Percentiles rank a stretch among this genome's conserved stretches.
Evolutionary conservation across 2,888 invertebrate species (phyloP).

Genomic region (Miltochrista miniata): DNA sequence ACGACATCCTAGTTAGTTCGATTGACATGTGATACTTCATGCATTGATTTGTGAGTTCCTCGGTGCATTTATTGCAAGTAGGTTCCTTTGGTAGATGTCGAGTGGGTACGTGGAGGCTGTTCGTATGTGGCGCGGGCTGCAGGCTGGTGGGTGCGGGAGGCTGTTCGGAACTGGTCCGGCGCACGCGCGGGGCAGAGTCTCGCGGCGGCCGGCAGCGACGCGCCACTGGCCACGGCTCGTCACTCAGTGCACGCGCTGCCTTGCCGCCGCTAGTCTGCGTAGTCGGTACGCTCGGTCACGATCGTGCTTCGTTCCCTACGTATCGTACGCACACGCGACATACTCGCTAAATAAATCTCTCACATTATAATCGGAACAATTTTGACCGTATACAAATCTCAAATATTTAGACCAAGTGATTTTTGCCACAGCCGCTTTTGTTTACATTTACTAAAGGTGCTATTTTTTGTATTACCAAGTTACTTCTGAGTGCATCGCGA

Average conservation of each 20-base stretch:
- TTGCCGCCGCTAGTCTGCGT: conserved; percentile 70
- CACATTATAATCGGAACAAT: conserved; percentile 26
- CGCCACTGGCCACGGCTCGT: conserved; percentile 55
- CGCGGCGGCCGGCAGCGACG: conserved; percentile 56
- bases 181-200: conserved; percentile 73
- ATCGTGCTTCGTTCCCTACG: conserved; percentile 43
- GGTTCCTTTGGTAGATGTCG: conserved; percentile 1
- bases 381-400: conserved; percentile 34
- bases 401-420: conserved; percentile 47
- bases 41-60: conserved; percentile 14
- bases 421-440: conserved; percentile 43
- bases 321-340: conserved; percentile 42
- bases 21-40: conserved; percentile 31
- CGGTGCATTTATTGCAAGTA: conserved; percentile 5
- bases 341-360: conserved; percentile 30
- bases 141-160: conserved; percentile 57
- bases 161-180: conserved; percentile 73
- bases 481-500: conserved; percentile 64
- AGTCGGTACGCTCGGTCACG: conserved; percentile 47
- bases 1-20: conserved; percentile 29
- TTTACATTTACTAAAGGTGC: conserved; percentile 54
- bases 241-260: conserved; percentile 78
- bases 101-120: conserved; percentile 1
- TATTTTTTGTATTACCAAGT: conserved; percentile 51
- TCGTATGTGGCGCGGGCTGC: conserved; percentile 18